These are phyloP conservation scores for Cyanocitta stelleri DNA, from an alignment of 2,113 vertebrate genomes.

Conservation along the genomic window DNA sequence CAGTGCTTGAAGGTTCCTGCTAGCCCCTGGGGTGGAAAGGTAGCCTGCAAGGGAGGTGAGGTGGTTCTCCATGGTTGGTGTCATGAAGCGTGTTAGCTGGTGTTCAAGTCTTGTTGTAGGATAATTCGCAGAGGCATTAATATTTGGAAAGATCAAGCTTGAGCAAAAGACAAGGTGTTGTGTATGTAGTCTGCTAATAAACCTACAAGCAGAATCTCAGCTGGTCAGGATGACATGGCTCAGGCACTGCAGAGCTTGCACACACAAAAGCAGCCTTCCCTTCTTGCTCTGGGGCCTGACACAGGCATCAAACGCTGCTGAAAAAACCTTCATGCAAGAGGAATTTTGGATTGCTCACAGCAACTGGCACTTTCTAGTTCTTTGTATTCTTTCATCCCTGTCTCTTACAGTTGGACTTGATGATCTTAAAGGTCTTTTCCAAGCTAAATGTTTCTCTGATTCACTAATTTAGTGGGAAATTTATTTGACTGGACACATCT, in stretches of 20 bases:
- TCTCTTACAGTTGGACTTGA: rapidly evolving
- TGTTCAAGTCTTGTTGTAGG: not conserved
- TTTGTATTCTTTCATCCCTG: not conserved
- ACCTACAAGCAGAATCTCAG: not conserved
- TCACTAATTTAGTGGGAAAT: not conserved
- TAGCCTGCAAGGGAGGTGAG: rapidly evolving
- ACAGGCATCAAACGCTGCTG: not conserved
- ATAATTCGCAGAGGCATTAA: not conserved
- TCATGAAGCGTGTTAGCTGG: not conserved
- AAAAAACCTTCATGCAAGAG: not conserved
- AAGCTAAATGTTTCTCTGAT: not conserved
- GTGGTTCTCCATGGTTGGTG: not conserved
- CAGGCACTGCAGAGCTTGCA: not conserved
- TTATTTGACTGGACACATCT: not conserved
- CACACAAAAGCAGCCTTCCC: not conserved
- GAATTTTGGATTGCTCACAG: not conserved
- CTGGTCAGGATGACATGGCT: rapidly evolving
- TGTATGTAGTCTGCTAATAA: not conserved
- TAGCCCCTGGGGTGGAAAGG: not conserved
- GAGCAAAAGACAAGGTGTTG: not conserved
- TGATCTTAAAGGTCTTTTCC: not conserved
- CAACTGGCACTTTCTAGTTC: not conserved
- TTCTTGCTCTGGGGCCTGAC: not conserved
- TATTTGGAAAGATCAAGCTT: not conserved
- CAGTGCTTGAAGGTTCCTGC: not conserved